Conservation (phyloP, 1,140 invertebrate genomes). For the Anthonomus grandis region DNA sequence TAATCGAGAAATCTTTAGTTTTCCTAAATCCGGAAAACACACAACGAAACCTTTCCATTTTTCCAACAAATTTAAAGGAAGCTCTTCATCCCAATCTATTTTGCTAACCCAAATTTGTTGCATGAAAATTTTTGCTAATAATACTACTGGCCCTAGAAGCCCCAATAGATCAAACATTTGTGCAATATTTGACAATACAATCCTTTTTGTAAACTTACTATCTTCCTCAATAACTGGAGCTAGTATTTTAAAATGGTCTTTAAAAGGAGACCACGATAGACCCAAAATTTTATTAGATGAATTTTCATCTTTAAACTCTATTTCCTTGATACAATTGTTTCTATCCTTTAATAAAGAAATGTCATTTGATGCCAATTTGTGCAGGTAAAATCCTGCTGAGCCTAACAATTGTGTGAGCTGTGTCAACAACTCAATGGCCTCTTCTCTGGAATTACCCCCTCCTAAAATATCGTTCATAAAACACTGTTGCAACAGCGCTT, state of each 20-base stretch:
- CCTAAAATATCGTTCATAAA: slow-evolving; percentile 30
- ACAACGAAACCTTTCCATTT: too few species aligned
- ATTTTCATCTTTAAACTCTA: too few species aligned
- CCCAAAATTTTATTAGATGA: slow-evolving; percentile 18
- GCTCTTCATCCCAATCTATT: slow-evolving; percentile 27
- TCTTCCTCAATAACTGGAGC: slow-evolving; percentile 19
- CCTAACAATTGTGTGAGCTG: neutral
- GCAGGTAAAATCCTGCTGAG: slow-evolving; percentile 12
- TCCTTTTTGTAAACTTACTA: neutral
- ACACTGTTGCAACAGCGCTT: slow-evolving; percentile 20
- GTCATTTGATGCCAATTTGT: too few species aligned
- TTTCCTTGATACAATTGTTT: too few species aligned
- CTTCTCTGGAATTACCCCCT: neutral
- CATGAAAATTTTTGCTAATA: slow-evolving; percentile 29
- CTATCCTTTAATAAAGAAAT: too few species aligned
- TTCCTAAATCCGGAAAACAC: too few species aligned
- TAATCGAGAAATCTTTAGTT: too few species aligned
- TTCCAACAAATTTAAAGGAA: too few species aligned
- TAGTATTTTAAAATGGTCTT: slow-evolving; percentile 23
- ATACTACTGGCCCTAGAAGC: slow-evolving; percentile 28
- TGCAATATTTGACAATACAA: slow-evolving; percentile 28
- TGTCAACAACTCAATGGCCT: slow-evolving; percentile 6
- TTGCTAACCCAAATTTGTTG: slow-evolving; percentile 26
- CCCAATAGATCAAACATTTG: slow-evolving; percentile 34
- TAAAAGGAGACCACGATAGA: slow-evolving; percentile 4